A percentile compares a stretch with the other conserved stretches of the same genome.
Evolutionary conservation across 2,113 vertebrate species (phyloP).

Genomic region (Ceratotherium simum): DNA sequence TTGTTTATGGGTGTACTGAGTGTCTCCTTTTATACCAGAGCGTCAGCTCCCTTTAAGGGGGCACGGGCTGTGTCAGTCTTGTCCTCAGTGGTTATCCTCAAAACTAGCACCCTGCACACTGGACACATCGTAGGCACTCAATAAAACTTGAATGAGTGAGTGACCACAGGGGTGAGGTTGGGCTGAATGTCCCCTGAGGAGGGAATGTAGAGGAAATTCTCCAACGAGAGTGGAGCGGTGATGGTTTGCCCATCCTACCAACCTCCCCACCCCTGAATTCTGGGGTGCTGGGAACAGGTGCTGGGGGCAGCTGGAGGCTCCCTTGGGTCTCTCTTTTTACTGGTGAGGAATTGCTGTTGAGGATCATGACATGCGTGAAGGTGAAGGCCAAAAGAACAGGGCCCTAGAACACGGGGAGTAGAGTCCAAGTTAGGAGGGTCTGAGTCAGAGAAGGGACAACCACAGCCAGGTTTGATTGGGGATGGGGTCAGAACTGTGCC

Average conservation of each 20-base stretch:
- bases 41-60: neutral
- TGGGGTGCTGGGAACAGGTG: neutral
- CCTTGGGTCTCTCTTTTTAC: neutral
- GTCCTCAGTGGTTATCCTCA: neutral
- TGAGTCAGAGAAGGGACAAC: neutral
- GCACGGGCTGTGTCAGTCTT: neutral
- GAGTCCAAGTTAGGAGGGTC: neutral
- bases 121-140: neutral
- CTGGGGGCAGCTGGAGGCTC: neutral
- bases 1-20: neutral
- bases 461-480: neutral
- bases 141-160: constrained; percentile 27
- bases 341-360: neutral
- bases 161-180: neutral
- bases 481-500: neutral
- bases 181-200: neutral
- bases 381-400: neutral
- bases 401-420: neutral
- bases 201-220: neutral
- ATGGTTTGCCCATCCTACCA: neutral
- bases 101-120: neutral
- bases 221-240: neutral
- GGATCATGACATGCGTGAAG: neutral
- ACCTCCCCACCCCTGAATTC: neutral
- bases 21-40: neutral